Percentiles rank a stretch among this genome's conserved stretches.
Evolutionary conservation across 53 echinoderm and acorn worm genomes (phyloP).

Genomic region (Paracentrotus lividus): DNA sequence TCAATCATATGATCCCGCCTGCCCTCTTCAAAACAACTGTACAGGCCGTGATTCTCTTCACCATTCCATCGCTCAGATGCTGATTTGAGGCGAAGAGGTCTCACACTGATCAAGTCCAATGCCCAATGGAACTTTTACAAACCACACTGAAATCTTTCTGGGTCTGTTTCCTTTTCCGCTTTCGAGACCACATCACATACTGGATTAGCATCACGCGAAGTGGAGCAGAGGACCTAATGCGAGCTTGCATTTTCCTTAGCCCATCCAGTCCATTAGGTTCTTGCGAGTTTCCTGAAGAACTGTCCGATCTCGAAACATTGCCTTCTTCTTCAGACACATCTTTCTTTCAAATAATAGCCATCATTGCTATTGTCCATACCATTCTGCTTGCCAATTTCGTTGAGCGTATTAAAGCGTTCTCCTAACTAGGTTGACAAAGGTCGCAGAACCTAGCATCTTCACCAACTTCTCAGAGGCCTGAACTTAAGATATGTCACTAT

Average conservation of each 20-base stretch:
- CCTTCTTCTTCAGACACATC: conserved; percentile 68
- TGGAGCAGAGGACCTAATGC: conserved; percentile 78
- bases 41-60: conserved; percentile 72
- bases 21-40: conserved; percentile 79
- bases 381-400: conserved; percentile 62
- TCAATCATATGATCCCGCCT: conserved; percentile 71
- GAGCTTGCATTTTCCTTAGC: conserved; percentile 72
- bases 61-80: conserved; percentile 59
- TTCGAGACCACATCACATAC: neutral
- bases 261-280: conserved; percentile 72
- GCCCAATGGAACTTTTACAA: conserved; percentile 65
- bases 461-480: conserved; percentile 60
- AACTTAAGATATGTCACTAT: conserved; percentile 62
- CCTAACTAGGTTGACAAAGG: conserved; percentile 71
- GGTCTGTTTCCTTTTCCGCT: too few relatives aligned
- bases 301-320: conserved; percentile 67
- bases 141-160: conserved; percentile 44
- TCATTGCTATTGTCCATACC: conserved; percentile 81
- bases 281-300: conserved; percentile 25
- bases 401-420: conserved; percentile 79
- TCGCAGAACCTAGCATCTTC: conserved; percentile 83
- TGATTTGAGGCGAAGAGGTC: neutral
- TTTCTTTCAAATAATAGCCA: conserved; percentile 75
- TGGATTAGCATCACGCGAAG: neutral
- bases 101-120: conserved; percentile 82